A percentile compares a stretch with the other conserved stretches of the same genome.
Conservation (phyloP, 2,113 vertebrate genomes). For the Pituophis catenifer region DNA sequence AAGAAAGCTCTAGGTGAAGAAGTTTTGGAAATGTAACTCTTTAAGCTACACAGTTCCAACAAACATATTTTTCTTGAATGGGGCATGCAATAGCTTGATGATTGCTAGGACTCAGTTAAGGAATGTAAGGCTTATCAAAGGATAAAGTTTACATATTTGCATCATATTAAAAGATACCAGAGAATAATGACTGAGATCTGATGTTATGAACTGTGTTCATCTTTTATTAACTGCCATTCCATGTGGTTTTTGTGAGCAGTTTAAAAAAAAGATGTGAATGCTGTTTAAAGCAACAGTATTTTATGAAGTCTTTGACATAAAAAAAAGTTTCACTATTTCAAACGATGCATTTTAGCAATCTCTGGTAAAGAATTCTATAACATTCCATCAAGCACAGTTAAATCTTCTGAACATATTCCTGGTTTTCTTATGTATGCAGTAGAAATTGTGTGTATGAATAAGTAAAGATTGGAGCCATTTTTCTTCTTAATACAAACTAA, state of each 20-base stretch:
- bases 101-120: conserved; percentile 57
- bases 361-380: conserved; percentile 39
- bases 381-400: conserved; percentile 65
- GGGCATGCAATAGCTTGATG: conserved; percentile 68
- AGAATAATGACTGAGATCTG: conserved; percentile 41
- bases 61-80: conserved; percentile 63
- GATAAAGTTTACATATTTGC: conserved; percentile 73
- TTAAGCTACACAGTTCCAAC: conserved; percentile 59
- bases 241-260: conserved; percentile 50
- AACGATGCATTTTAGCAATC: conserved; percentile 59
- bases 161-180: conserved; percentile 60
- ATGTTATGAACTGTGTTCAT: conserved; percentile 55
- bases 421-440: conserved; percentile 55
- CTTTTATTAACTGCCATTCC: conserved; percentile 59
- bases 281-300: conserved; percentile 60
- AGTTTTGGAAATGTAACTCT: conserved; percentile 57
- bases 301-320: conserved; percentile 34
- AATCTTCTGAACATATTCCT: conserved; percentile 58
- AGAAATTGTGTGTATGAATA: conserved; percentile 45
- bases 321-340: conserved; percentile 55
- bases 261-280: conserved; percentile 36
- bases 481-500: conserved; percentile 63
- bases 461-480: conserved; percentile 49
- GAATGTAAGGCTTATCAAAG: conserved; percentile 72
- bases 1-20: conserved; percentile 65